These are phyloP conservation scores for Eilema griseolum DNA, from an alignment of 2,888 invertebrate genomes.

Conservation along the genomic window DNA sequence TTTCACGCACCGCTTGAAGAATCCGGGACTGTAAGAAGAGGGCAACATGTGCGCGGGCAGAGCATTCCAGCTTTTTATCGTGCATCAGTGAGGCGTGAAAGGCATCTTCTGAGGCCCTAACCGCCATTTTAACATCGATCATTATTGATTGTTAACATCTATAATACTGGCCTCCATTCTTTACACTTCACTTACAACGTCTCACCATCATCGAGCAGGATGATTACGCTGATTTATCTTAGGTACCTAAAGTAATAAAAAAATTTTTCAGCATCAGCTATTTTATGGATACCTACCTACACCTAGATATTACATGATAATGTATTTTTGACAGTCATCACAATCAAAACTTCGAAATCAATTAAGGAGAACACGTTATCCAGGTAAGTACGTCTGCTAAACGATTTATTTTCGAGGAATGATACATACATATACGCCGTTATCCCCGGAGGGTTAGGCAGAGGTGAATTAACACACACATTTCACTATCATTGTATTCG, in stretches of 20 bases:
- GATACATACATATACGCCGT: no score
- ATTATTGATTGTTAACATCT: not conserved
- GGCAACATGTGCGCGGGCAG: no score
- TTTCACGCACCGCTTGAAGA: no score
- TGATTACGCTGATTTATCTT: no score
- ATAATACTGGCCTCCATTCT: not conserved
- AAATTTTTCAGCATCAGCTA: not conserved
- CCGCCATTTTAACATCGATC: not conserved
- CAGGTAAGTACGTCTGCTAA: not conserved
- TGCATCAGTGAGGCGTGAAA: not conserved
- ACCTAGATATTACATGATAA: not conserved
- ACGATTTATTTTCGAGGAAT: not conserved
- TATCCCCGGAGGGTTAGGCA: no score
- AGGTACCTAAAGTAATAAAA: no score
- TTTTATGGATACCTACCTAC: not conserved
- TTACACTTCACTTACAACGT: not conserved
- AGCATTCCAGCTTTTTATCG: no score
- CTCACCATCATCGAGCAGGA: not conserved
- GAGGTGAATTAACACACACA: no score
- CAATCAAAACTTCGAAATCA: not conserved
- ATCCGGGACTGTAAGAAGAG: no score
- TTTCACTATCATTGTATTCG: no score
- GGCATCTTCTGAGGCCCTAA: not conserved
- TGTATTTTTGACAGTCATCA: not conserved
- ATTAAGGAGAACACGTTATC: not conserved